Percentiles rank a stretch among this genome's conserved stretches.
Conservation (phyloP, 2,797 vertebrate genomes). For the Pangasius djambal region DNA sequence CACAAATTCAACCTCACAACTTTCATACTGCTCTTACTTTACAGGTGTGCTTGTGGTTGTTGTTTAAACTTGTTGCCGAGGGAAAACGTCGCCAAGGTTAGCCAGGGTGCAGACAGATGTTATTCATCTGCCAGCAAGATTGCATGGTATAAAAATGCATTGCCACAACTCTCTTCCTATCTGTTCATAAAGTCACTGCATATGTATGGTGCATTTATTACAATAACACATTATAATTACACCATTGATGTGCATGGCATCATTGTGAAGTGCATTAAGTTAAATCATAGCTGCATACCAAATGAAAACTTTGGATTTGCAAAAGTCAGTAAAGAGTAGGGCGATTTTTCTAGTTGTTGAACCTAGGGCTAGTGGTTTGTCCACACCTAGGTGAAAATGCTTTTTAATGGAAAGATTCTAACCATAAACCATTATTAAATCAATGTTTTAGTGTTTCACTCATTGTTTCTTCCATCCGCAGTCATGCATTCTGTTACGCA, state of each 20-base stretch:
- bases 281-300: background rate
- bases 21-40: background rate
- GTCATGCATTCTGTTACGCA: background rate
- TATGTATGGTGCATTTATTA: background rate
- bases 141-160: background rate
- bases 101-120: background rate
- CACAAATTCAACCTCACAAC: background rate
- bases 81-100: background rate
- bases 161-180: background rate
- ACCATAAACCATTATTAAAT: background rate
- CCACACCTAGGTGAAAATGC: background rate
- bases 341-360: background rate
- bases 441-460: background rate
- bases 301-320: background rate
- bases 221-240: background rate
- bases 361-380: background rate
- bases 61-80: background rate
- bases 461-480: background rate
- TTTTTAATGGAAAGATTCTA: background rate
- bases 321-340: background rate
- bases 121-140: background rate
- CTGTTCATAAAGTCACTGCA: background rate
- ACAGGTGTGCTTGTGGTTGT: conserved; percentile 5
- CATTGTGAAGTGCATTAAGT: background rate
- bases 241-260: background rate